Percentiles rank a stretch among this genome's conserved stretches.
Conservation (phyloP, 2,113 vertebrate genomes). For the Epinephelus fuscoguttatus region DNA sequence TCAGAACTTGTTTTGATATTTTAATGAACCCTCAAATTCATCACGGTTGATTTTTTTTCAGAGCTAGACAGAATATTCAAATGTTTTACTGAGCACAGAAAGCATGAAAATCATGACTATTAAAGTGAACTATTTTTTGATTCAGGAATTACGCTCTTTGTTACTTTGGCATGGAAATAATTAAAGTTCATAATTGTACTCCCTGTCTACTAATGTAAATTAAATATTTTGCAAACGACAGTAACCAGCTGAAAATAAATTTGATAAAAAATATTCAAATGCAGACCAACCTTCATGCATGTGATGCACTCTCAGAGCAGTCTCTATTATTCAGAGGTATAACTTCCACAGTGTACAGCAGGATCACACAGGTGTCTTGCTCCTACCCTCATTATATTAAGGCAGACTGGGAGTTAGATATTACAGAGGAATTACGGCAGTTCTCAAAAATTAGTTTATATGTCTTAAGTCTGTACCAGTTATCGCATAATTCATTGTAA, state of each 20-base stretch:
- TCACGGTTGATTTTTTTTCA: constrained; percentile 23
- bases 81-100: neutral
- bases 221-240: neutral
- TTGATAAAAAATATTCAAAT: neutral
- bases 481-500: too few relatives aligned
- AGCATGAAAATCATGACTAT: neutral
- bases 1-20: constrained; percentile 52
- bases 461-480: too few relatives aligned
- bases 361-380: too few relatives aligned
- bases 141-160: neutral
- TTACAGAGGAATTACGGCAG: too few relatives aligned
- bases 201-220: neutral
- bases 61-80: constrained; percentile 23
- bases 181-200: neutral
- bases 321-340: too few relatives aligned
- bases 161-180: neutral
- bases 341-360: too few relatives aligned
- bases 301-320: too few relatives aligned
- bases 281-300: neutral
- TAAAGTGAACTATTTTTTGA: constrained; percentile 17
- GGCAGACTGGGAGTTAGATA: too few relatives aligned
- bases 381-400: too few relatives aligned
- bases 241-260: neutral
- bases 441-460: too few relatives aligned
- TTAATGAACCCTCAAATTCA: constrained; percentile 33